Evolutionary conservation across 2,113 vertebrate genomes (phyloP).

Genomic region (Vulpes ferrilata): DNA sequence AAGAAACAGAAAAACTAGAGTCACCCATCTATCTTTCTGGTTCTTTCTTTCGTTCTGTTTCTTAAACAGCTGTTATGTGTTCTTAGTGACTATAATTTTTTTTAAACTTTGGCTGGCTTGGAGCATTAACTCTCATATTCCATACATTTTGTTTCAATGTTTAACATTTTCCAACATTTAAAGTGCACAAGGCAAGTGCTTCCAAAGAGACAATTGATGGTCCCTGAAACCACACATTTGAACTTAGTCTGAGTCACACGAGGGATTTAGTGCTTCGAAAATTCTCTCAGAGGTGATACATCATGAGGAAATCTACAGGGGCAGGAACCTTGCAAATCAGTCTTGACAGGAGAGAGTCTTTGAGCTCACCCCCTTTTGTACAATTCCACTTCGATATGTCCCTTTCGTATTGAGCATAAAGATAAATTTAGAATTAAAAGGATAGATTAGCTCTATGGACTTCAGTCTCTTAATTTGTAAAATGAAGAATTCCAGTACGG

Average conservation of each 20-base stretch:
- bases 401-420: conserved; percentile 46
- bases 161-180: conserved; percentile 15
- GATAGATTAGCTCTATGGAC: conserved; percentile 15
- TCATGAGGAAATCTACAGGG: conserved; percentile 47
- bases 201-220: conserved; percentile 65
- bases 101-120: background rate
- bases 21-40: conserved; percentile 9
- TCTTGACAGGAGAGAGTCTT: conserved; percentile 41
- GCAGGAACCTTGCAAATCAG: conserved; percentile 58
- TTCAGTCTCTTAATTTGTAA: conserved; percentile 45
- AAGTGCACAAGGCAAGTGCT: conserved; percentile 45
- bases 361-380: conserved; percentile 42
- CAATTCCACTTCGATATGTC: background rate
- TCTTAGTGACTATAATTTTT: conserved; percentile 2
- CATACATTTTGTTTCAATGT: conserved; percentile 24
- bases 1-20: conserved; percentile 2
- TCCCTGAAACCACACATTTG: conserved; percentile 57
- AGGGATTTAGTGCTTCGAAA: conserved; percentile 57
- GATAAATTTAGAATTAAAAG: conserved; percentile 44
- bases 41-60: conserved; percentile 36
- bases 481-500: conserved; percentile 49
- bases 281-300: conserved; percentile 47
- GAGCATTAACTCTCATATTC: conserved; percentile 25
- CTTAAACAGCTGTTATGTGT: conserved; percentile 57
- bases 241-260: conserved; percentile 52